Base-by-base conservation (phyloP, 1,140 invertebrate species). In the Bombyx mori region DNA sequence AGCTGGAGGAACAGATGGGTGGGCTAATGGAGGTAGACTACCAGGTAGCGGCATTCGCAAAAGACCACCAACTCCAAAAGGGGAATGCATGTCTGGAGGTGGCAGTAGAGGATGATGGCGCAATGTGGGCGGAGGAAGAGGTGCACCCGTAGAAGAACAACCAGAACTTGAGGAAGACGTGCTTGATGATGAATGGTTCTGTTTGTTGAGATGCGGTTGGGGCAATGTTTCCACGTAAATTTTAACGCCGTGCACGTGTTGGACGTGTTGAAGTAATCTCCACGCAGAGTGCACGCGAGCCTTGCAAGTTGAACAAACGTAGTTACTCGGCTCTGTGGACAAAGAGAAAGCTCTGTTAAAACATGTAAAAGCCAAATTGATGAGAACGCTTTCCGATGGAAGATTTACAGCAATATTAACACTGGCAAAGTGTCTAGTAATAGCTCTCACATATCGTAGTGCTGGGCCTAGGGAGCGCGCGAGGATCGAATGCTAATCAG, bases 261-360 rank as follows among this genome's bases (percentile, higher is more conserved):
- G 97, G 12, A 95, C 97, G 79, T 99, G 98, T 80, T 98, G 97
- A 8, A 99, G 91, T 62, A 99, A 89, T 50, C 93, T 91, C 97
- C 97, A 99, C 0, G 98, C 97, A 26, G 97, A 98, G 66, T 93
- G 92, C 54, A 96, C 92, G 48, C 95, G 92, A 55, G 94, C 93
- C 67, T 97, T 97, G 88, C 98, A 99, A 44, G 97, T 98, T 12
- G 93, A 97, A 85, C 98, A 99, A 47, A 97, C 93, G 80, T 98
- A 95, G 89, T 95, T 95, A 81, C 93, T 94, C 61, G 98, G 97
- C 90, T 99, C 98, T 99, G 94, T 50, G 92, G 94, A 91, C 90
- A 88, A 90, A 72, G 61, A 83, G 69, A 82, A 73, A 71, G 66
- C 68, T 52, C 47, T 55, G 46, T 62, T 59, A 68, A 54, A 44